Conservation (phyloP, 2,113 vertebrate genomes). For the Strix uralensis region DNA sequence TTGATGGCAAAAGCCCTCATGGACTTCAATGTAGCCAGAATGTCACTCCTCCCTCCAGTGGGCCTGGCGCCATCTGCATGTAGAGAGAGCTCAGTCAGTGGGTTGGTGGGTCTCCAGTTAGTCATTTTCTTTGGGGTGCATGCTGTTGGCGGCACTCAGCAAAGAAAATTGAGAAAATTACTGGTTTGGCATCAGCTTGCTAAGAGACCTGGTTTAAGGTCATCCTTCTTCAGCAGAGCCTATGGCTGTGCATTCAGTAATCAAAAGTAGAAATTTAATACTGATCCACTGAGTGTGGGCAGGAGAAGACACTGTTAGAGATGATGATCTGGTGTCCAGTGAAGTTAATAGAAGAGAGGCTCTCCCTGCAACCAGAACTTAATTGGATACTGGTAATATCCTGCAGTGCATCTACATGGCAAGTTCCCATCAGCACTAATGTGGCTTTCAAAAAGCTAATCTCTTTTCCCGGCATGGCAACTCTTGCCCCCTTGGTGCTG, state of each 20-base stretch:
- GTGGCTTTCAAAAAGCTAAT: neutral
- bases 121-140: neutral
- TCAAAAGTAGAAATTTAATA: neutral
- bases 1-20: neutral
- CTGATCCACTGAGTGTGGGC: neutral
- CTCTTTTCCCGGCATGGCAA: neutral
- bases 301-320: neutral
- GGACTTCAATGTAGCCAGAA: neutral
- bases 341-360: neutral
- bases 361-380: neutral
- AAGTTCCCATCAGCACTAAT: slow-evolving; percentile 1
- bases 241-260: neutral
- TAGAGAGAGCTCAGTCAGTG: neutral
- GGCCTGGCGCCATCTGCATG: neutral
- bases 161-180: neutral
- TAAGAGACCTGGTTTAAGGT: neutral
- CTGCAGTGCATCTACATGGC: neutral
- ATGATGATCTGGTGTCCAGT: neutral
- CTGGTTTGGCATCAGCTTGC: neutral
- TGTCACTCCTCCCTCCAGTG: neutral
- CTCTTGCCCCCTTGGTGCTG: neutral
- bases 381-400: neutral
- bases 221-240: neutral
- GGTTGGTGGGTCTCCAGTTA: neutral
- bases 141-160: neutral